A percentile compares a stretch with the other conserved stretches of the same genome.
Evolutionary conservation across 64 coral and sea anemone genomes (phyloP).

Genomic region (Actinia tenebrosa): DNA sequence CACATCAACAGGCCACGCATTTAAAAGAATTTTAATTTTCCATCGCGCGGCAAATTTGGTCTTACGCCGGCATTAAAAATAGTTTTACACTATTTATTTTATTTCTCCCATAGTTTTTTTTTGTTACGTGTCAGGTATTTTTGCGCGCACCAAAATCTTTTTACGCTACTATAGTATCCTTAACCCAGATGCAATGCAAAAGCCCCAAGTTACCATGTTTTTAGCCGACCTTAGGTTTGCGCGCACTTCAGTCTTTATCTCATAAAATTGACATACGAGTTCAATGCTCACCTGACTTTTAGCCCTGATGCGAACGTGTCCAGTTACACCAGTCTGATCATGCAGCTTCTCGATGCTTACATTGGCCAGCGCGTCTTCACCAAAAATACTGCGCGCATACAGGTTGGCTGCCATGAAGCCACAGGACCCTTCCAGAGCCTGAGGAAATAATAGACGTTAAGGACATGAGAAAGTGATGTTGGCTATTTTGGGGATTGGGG

Average conservation of each 20-base stretch:
- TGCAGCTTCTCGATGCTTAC: slow-evolving; percentile 86
- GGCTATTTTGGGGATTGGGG: too few species aligned
- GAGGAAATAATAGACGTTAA: background rate
- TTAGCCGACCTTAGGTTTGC: background rate
- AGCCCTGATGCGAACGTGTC: slow-evolving; percentile 93
- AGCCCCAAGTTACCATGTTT: background rate
- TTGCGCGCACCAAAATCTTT: too few species aligned
- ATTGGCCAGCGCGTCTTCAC: slow-evolving; percentile 94
- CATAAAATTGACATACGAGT: background rate
- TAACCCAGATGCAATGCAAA: too few species aligned
- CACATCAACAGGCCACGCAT: too few species aligned
- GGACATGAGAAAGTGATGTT: too few species aligned
- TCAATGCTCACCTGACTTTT: slow-evolving; percentile 83
- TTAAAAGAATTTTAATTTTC: too few species aligned
- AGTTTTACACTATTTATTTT: too few species aligned
- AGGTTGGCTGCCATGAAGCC: slow-evolving; percentile 97
- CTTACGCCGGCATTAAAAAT: too few species aligned
- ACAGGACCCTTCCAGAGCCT: slow-evolving; percentile 88
- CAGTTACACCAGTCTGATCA: slow-evolving; percentile 77
- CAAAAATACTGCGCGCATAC: slow-evolving; percentile 97
- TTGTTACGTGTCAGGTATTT: too few species aligned
- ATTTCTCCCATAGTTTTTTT: too few species aligned
- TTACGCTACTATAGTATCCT: too few species aligned
- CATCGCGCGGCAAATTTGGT: too few species aligned
- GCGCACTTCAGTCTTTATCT: background rate